phyloP scores from a whole-genome alignment of 2,113 vertebrate species.

The Odocoileus hemionus region DNA sequence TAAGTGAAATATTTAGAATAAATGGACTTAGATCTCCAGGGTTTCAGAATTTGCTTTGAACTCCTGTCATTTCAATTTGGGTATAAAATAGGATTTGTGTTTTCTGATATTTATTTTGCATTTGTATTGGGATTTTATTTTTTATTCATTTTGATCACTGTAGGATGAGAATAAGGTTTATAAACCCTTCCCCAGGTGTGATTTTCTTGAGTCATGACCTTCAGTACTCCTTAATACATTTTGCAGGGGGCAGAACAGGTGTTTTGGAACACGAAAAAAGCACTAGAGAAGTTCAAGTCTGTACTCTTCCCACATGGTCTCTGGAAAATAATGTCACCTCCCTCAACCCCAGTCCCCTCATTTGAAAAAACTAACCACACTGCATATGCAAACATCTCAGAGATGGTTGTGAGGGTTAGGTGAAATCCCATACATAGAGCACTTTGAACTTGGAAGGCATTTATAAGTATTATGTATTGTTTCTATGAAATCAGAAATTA shows the following conservation, averaged over 20 bases:
- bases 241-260: not conserved
- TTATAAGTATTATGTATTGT: not conserved
- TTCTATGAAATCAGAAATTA: not conserved
- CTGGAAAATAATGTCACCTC: not conserved
- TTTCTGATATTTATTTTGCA: not conserved
- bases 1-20: not conserved
- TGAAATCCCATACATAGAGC: not conserved
- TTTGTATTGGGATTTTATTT: not conserved
- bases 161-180: slow-evolving; percentile 27
- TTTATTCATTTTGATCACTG: not conserved
- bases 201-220: slow-evolving; percentile 43
- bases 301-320: not conserved
- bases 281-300: not conserved
- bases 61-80: not conserved
- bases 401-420: not conserved
- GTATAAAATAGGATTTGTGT: not conserved
- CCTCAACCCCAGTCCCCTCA: not conserved
- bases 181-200: slow-evolving; percentile 49
- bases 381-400: not conserved
- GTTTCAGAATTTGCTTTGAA: not conserved
- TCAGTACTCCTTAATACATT: slow-evolving; percentile 47
- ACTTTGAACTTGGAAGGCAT: not conserved
- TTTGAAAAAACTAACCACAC: not conserved
- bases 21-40: not conserved
- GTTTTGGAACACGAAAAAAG: not conserved